Evolutionary conservation across 2,888 invertebrate genomes (phyloP), one percentile per base, ranked within the genome.

Genomic region (Pammene fasciana): DNA sequence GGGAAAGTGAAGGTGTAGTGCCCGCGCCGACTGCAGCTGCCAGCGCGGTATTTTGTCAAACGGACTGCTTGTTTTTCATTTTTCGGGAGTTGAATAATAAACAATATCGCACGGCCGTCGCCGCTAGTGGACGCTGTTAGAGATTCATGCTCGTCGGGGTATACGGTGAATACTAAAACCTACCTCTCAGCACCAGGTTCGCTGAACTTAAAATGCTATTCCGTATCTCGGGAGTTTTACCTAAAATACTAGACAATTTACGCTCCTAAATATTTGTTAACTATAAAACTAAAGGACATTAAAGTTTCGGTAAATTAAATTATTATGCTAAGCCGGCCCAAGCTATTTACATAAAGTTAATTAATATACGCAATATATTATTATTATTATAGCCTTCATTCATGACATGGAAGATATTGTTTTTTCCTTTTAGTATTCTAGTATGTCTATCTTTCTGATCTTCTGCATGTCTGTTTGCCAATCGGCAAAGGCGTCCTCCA

Each of bases 51-150:
- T 70, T 68, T 60, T 65, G 68, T 54, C 59, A 59, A 68, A 59
- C 68, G 46, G 54, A 54, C 59, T 55, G 60, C 46, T 48, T 54
- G 45, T 60, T 59, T 65, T 68, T 59, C 38, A 60, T 65, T 65
- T 68, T 70, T 70, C 46, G 54, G 67, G 13, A 10, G 18, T 46
- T 70, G 60, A 65, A 70, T 65, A 60, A 65, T 70, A 65, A 70
- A 65, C 70, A 65, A 70, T 65, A 65, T 60, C 59, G 59, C 60
- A 55, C 60, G 65, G 54, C 26, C 48, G 26, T 50, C 36, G 60
- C 38, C 65, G 70, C 59, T 54, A 38, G 45, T 54, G 60, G 54
- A 60, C 70, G 65, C 10, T 46, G 46, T 48, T 60, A 48, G 46
- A 43, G 57, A 60, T 65, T 48, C 70, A 68, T 59, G 16, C 59